phyloP scores from a whole-genome alignment of 2,113 vertebrate genomes.

The Dolichotis patagonum region DNA sequence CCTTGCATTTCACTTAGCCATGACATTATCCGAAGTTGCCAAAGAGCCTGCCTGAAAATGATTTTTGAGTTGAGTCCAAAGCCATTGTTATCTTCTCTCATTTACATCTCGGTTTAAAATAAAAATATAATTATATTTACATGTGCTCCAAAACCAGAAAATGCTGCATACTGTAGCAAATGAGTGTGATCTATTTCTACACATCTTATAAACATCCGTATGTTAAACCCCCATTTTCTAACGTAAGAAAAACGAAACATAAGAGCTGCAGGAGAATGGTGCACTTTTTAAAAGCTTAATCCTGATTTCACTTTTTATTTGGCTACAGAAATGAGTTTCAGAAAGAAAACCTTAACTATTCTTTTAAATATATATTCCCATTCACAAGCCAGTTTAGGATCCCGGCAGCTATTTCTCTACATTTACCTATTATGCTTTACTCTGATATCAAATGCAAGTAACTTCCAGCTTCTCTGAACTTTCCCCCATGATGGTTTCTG shows the following conservation, averaged over 20 bases:
- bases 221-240: not conserved
- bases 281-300: not conserved
- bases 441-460: conserved; percentile 33
- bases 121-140: not conserved
- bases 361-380: not conserved
- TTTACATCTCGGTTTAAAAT: conserved; percentile 25
- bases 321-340: not conserved
- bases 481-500: conserved; percentile 70
- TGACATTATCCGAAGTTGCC: not conserved
- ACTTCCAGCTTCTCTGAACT: conserved; percentile 52
- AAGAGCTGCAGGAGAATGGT: not conserved
- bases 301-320: not conserved
- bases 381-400: not conserved
- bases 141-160: conserved; percentile 2
- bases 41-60: not conserved
- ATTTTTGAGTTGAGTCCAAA: not conserved
- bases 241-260: not conserved
- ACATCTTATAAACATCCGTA: not conserved
- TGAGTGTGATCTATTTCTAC: not conserved
- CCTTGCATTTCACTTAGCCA: not conserved
- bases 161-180: not conserved
- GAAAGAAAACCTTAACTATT: not conserved
- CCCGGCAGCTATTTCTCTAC: not conserved
- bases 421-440: not conserved
- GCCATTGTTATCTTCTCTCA: not conserved